These are phyloP conservation scores for Pseudopleuronectes americanus DNA, from an alignment of 2,797 vertebrate species.

Conservation along the genomic window DNA sequence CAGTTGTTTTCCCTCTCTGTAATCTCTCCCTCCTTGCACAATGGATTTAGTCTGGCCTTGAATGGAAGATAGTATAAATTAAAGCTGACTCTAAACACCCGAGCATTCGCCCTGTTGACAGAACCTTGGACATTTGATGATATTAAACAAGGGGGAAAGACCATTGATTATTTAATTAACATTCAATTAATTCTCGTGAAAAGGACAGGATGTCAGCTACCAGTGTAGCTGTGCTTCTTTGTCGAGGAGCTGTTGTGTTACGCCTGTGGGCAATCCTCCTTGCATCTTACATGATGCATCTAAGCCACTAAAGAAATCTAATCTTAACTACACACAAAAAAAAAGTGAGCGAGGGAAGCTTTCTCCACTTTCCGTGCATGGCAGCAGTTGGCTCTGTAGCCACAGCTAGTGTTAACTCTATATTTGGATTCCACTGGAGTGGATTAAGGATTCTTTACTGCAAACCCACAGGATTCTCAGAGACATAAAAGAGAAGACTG, in stretches of 20 bases:
- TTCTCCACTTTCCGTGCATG: slow-evolving; percentile 64
- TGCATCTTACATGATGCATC: slow-evolving; percentile 66
- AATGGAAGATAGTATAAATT: slow-evolving; percentile 62
- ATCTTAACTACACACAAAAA: slow-evolving; percentile 66
- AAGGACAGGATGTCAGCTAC: slow-evolving; percentile 48
- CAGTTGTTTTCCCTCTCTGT: slow-evolving; percentile 71
- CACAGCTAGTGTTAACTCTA: slow-evolving; percentile 82
- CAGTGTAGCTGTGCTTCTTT: slow-evolving; percentile 36
- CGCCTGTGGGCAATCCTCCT: slow-evolving; percentile 51
- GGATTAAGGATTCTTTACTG: slow-evolving; percentile 87
- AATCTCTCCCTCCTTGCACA: slow-evolving; percentile 73
- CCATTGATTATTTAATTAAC: slow-evolving; percentile 73
- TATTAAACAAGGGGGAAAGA: slow-evolving; percentile 59
- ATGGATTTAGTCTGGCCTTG: slow-evolving; percentile 73
- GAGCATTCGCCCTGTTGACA: slow-evolving; percentile 61
- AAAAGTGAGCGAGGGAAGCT: slow-evolving; percentile 37
- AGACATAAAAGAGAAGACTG: slow-evolving; percentile 85
- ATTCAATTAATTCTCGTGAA: slow-evolving; percentile 63
- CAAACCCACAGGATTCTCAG: slow-evolving; percentile 86
- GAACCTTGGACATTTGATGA: slow-evolving; percentile 65
- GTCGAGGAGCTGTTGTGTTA: slow-evolving; percentile 49
- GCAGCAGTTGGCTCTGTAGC: slow-evolving; percentile 78
- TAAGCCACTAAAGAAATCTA: slow-evolving; percentile 76
- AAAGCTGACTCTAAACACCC: slow-evolving; percentile 60
- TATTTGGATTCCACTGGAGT: slow-evolving; percentile 87